A percentile compares a stretch with the other conserved stretches of the same genome.
Conservation (phyloP, 1,140 invertebrate species). For the Pogonus chalceus region DNA sequence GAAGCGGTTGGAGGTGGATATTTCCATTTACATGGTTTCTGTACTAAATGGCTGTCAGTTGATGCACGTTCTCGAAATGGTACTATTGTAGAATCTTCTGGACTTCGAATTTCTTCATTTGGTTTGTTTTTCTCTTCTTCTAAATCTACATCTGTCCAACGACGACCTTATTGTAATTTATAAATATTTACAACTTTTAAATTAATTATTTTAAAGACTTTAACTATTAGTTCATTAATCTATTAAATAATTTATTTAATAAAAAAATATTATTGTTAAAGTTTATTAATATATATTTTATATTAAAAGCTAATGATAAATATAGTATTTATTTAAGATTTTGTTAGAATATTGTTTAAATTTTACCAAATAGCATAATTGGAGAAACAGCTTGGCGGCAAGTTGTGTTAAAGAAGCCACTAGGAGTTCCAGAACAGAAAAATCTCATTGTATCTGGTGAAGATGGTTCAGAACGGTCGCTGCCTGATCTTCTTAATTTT, state of each 20-base stretch:
- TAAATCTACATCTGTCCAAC: conserved; percentile 38
- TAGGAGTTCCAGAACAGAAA: conserved; percentile 26
- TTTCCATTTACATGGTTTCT: conserved; percentile 40
- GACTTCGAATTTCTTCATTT: conserved; percentile 26
- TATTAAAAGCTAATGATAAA: neutral
- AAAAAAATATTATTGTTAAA: neutral
- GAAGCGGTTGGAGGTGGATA: conserved; percentile 35
- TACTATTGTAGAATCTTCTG: conserved; percentile 25
- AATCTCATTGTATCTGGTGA: conserved; percentile 25
- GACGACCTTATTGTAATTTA: conserved; percentile 24
- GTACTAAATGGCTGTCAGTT: conserved; percentile 46
- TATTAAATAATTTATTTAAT: neutral
- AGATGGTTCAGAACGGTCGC: conserved; percentile 36
- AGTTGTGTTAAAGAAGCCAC: conserved; percentile 16
- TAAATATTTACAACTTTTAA: too few relatives aligned
- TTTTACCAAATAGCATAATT: conserved; percentile 18
- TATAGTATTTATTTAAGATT: too few relatives aligned
- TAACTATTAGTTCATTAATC: neutral
- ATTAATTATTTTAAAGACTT: too few relatives aligned
- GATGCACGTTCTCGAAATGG: conserved; percentile 51
- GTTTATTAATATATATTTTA: neutral
- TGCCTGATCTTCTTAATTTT: conserved; percentile 45
- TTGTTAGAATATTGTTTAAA: too few relatives aligned
- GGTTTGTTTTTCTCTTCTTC: conserved; percentile 33
- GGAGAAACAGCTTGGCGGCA: conserved; percentile 12